phyloP scores from a whole-genome alignment of 2,797 vertebrate genomes.

The Bovichtus variegatus region DNA sequence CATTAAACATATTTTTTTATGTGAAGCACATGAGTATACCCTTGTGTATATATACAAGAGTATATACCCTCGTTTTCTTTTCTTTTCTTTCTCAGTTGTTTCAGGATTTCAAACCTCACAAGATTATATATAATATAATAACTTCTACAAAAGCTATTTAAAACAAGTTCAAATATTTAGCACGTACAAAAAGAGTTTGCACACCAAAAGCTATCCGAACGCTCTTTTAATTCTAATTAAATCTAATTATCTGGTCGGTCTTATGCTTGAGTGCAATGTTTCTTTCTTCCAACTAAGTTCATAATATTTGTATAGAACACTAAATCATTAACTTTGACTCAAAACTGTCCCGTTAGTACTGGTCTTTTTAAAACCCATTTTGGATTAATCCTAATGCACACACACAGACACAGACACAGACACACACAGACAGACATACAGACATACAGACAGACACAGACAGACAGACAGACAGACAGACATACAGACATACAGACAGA shows the following conservation, averaged over 20 bases:
- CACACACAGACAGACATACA: neutral
- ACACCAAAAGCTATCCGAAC: neutral
- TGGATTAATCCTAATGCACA: neutral
- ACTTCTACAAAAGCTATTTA: neutral
- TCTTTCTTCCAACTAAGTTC: neutral
- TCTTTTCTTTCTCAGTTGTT: neutral
- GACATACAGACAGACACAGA: neutral
- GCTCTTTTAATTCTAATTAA: neutral
- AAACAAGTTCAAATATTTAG: neutral
- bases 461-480: neutral
- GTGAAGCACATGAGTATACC: neutral
- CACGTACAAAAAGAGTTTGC: neutral
- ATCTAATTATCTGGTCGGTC: neutral
- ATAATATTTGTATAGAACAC: neutral
- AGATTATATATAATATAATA: neutral
- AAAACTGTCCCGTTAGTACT: neutral
- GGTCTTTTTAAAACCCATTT: neutral
- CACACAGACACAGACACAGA: neutral
- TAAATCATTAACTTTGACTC: neutral
- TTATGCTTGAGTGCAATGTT: neutral
- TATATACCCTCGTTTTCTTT: too few species aligned
- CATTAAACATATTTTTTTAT: neutral
- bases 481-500: neutral
- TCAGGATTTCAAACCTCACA: neutral
- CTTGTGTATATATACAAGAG: too few species aligned